Base-by-base conservation (phyloP, 2,888 invertebrate species). In the Drosophila picticornis region DNA sequence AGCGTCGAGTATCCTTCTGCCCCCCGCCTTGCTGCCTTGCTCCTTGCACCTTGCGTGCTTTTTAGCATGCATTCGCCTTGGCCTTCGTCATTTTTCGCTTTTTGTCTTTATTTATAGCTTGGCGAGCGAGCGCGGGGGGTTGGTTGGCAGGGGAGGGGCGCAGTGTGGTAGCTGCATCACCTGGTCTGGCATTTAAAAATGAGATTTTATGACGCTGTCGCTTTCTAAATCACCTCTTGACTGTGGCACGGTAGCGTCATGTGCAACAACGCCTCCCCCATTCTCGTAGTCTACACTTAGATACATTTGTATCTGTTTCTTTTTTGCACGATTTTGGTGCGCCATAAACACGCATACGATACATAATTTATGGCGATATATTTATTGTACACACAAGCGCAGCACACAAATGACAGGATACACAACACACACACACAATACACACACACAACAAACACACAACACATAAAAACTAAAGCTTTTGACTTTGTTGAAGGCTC, bases 281-380 rank as follows among this genome's bases (percentile, higher is more conserved):
- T 16, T 19, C 32, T 2, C 4, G 2, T 9, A 1, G 16, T 32
- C 52, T 7, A 16, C 11, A 36, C 36, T 51, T 29, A 53, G 60
- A 22, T 34, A 67, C 67, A 62, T 56, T 57, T 64, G 53, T 66
- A 63, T 63, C 61, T 68, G 60, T 80, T 66, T 72, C 57, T 70
- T 51, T 46, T 40, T 38, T 62, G 25, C 53, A 56, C 48, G 57
- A 63, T 56, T 72, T 61, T 69, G 58, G 75, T 75, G 74, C 43
- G 78, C 72, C 79, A 73, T 81, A 85, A 88, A 85, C 86, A 84
- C 76, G 81, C 88, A 85, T 83, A 74, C 65, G 64, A 83, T 85
- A 83, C 75, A 88, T 85, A 78, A 85, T 88, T 84, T 69, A 84
- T 88, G 76, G 86, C 69, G 46, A 46, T 72, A 34, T 34, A 16